Conservation (phyloP, 2,113 vertebrate species). For the Gnathonemus longibarbis region DNA sequence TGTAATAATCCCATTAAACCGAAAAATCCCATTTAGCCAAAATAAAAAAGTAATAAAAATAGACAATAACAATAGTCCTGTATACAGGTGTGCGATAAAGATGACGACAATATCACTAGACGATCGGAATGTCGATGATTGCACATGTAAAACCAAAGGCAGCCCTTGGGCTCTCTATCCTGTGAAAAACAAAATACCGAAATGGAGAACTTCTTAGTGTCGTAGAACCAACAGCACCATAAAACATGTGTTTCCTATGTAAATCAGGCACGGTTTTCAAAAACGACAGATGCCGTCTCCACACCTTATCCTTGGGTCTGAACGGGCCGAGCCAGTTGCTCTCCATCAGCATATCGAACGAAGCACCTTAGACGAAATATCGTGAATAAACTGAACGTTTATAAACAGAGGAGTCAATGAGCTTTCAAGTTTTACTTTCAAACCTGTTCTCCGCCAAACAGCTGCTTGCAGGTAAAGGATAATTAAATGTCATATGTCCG, state of each 20-base stretch:
- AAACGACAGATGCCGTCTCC: conserved; percentile 58
- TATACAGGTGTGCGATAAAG: conserved; percentile 10
- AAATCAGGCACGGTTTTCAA: conserved; percentile 78
- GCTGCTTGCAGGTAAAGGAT: conserved; percentile 61
- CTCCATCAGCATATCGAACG: conserved; percentile 33
- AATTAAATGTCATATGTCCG: conserved; percentile 53
- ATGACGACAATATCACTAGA: conserved; percentile 32
- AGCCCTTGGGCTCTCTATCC: conserved; percentile 56
- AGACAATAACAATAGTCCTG: conserved; percentile 13
- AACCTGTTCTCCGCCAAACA: conserved; percentile 60
- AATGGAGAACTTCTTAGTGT: conserved; percentile 51
- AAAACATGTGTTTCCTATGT: conserved; percentile 78
- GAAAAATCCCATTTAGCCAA: conserved; percentile 41
- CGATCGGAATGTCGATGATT: conserved; percentile 75
- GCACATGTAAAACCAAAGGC: conserved; percentile 72
- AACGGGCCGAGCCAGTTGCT: not conserved
- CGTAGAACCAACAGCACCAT: conserved; percentile 58
- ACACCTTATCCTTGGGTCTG: not conserved
- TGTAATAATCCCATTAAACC: conserved; percentile 50
- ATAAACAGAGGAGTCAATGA: conserved; percentile 66
- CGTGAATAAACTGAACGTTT: conserved; percentile 36
- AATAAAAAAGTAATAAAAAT: conserved; percentile 42
- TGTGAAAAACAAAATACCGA: conserved; percentile 59
- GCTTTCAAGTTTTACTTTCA: conserved; percentile 69
- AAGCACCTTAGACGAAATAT: conserved; percentile 39